Percentiles rank a stretch among this genome's conserved stretches.
Evolutionary conservation across 2,113 vertebrate species (phyloP).

Genomic region (Meriones unguiculatus): DNA sequence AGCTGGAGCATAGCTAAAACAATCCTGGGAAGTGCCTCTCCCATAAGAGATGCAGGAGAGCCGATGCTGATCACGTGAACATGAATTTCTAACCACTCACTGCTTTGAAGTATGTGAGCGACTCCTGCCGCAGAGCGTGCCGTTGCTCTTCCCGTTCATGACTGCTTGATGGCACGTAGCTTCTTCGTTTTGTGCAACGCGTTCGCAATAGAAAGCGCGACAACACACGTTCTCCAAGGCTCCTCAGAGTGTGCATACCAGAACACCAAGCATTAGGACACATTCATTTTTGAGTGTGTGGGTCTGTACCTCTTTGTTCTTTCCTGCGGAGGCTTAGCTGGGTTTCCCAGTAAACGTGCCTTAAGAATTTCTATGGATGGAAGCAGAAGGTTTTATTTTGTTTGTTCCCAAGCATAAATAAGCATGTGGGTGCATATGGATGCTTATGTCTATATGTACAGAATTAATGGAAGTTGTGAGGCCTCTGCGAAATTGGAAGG

Average conservation of each 20-base stretch:
- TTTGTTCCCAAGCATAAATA: background rate
- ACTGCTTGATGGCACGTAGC: background rate
- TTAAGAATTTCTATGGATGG: background rate
- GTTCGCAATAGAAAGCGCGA: background rate
- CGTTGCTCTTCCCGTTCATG: background rate
- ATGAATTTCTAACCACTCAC: background rate
- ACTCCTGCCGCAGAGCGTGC: background rate
- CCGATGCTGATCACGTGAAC: background rate
- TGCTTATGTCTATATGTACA: background rate
- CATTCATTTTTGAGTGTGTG: background rate
- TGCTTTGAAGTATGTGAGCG: background rate
- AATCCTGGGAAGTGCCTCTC: background rate
- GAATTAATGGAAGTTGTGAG: background rate
- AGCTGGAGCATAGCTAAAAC: background rate
- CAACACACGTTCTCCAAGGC: background rate
- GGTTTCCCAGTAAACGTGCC: background rate
- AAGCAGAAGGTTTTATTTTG: background rate
- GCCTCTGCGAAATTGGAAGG: constrained; percentile 10
- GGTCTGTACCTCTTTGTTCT: background rate
- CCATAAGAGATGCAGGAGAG: background rate
- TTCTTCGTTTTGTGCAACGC: background rate
- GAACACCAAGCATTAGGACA: background rate
- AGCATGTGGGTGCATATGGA: background rate
- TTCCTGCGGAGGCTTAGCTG: background rate
- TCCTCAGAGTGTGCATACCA: background rate